Conservation (phyloP, 2,797 vertebrate genomes). For the Arctocebus calabarensis region DNA sequence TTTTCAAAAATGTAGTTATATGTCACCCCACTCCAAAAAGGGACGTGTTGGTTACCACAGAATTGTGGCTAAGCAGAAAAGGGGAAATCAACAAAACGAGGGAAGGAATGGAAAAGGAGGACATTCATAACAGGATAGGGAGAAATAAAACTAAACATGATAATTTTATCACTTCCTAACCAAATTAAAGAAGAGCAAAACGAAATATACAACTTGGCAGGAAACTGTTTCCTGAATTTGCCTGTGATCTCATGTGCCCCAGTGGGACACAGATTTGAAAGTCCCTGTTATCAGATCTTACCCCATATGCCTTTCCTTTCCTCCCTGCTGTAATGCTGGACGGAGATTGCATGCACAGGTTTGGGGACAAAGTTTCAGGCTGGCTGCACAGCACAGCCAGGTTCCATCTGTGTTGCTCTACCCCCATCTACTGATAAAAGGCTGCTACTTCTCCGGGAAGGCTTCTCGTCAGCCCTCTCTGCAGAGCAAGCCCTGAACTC, state of each 20-base stretch:
- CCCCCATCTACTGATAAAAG: slow-evolving; percentile 89
- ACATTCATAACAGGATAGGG: slow-evolving; percentile 48
- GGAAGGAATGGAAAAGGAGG: neutral
- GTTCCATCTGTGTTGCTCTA: slow-evolving; percentile 84
- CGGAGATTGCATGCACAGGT: neutral
- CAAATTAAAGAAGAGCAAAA: neutral
- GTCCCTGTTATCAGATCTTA: slow-evolving; percentile 23
- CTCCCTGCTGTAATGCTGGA: neutral
- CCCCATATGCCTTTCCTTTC: slow-evolving; percentile 60
- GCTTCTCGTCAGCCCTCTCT: slow-evolving; percentile 13
- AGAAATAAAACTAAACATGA: slow-evolving; percentile 70
- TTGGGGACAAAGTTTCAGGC: slow-evolving; percentile 41
- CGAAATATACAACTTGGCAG: neutral
- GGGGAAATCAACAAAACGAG: neutral
- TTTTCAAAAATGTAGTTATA: neutral
- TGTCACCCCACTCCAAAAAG: neutral
- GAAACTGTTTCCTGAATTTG: neutral
- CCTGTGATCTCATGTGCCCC: neutral
- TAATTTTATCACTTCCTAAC: neutral
- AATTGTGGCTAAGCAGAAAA: neutral
- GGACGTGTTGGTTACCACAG: neutral
- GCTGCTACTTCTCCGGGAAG: slow-evolving; percentile 85
- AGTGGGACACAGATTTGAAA: neutral
- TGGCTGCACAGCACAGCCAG: neutral
- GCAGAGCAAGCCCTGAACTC: slow-evolving; percentile 65